Evolutionary conservation across 1,140 invertebrate species (phyloP).

Genomic region (Pseudoatta argentina): DNA sequence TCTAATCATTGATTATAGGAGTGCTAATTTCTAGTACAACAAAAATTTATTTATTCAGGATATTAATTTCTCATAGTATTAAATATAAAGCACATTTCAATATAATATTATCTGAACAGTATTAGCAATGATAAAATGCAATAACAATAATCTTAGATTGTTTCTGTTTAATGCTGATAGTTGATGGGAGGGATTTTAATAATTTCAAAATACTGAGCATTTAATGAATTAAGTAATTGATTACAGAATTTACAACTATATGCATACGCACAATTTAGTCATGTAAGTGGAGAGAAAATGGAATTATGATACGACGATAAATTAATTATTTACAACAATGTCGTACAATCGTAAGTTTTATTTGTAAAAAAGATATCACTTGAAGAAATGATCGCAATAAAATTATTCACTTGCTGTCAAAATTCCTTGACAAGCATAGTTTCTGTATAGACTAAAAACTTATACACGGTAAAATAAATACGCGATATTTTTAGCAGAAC

Average conservation of each 20-base stretch:
- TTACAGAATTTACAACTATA: slow-evolving; percentile 22
- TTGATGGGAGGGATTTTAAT: background rate
- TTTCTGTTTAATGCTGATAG: slow-evolving; percentile 17
- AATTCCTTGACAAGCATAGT: background rate
- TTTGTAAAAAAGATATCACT: slow-evolving; percentile 28
- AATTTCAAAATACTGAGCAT: slow-evolving; percentile 2
- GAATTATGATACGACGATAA: slow-evolving; percentile 25
- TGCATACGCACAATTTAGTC: slow-evolving; percentile 51
- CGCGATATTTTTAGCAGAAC: slow-evolving; percentile 50
- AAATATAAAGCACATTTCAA: slow-evolving; percentile 23
- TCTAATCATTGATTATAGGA: background rate
- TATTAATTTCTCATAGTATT: slow-evolving; percentile 38
- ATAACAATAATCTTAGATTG: slow-evolving; percentile 5
- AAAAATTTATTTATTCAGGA: slow-evolving; percentile 49
- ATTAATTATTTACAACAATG: slow-evolving; percentile 39
- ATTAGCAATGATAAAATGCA: background rate
- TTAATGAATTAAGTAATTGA: background rate
- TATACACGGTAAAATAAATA: slow-evolving; percentile 47
- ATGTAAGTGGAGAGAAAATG: slow-evolving; percentile 9
- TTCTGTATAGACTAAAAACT: slow-evolving; percentile 32
- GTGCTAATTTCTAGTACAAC: background rate
- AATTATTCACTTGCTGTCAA: slow-evolving; percentile 22
- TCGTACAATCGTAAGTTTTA: slow-evolving; percentile 17
- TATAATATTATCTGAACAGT: background rate
- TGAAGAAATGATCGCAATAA: background rate